Evolutionary conservation across 2,797 vertebrate genomes (phyloP), one percentile per base, ranked within the genome.

Genomic region (Cossypha polioptera): DNA sequence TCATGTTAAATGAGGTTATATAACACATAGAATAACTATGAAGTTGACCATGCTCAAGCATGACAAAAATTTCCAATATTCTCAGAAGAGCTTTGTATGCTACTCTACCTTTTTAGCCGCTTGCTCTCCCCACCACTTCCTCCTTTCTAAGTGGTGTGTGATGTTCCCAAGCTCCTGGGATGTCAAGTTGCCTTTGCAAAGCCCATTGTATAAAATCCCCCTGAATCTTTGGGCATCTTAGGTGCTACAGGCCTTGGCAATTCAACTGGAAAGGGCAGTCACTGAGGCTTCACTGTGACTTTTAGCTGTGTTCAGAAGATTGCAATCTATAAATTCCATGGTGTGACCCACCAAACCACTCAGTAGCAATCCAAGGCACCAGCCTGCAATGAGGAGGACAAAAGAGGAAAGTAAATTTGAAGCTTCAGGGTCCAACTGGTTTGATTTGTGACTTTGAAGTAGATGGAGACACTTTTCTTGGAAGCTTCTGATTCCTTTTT

Each of bases 381-480:
- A 94, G 91, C 59, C 92, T 95, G 85, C 92, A 86, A 73, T 84
- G 91, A 95, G 79, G 42, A 93, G 25, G 87, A 94, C 84, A 90
- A 94, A 92, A 92, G 75, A 62, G 87, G 89, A 94, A 96, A 94
- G 84, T 35, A 90, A 94, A 95, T 91, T 91, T 91, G 87, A 90
- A 84, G 76, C 47, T 94, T 88, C 76, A 35, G 82, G 77, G 76
- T 48, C 66, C 16, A 76, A 28, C 48, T 92, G 36, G 40, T 89
- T 96, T 92, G 77, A 93, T 92, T 91, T 88, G 69, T 94, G 90
- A 88, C 82, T 94, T 80, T 59, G 48, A 96, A 92, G 86, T 86
- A 86, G 42, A 73, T 0, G 4, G 63, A 89, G 79, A 76, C 79
- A 76, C 62, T 84, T 90, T 90, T 73, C 91, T 92, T 94, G 91